Base-by-base conservation (phyloP, 2,113 vertebrate genomes). In the Poecile atricapillus region DNA sequence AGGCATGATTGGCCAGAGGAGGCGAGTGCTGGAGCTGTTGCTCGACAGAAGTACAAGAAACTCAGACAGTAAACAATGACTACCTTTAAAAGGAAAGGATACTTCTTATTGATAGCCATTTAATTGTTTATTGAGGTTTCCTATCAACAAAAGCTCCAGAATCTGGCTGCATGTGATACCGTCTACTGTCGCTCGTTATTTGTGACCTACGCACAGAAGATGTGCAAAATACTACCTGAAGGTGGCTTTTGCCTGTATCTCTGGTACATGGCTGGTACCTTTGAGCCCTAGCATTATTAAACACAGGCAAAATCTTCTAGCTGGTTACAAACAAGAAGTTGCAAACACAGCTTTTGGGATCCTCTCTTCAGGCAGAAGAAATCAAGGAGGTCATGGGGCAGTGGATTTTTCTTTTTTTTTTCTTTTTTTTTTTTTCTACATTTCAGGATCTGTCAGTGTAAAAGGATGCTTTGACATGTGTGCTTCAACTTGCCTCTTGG, bases 71-170 rank as follows among this genome's bases (percentile, higher is more conserved):
- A 74, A 92, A 56, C 64, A 74, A 18, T 17, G 50, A 28, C 68
- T 83, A 56, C 88, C 86, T 94, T 96, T 81, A 78, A 87, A 92
- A 92, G 60, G 64, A 44, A 75, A 84, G 78, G 44, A 64, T 81
- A 11, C 76, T 75, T 87, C 83, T 67, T 70, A 75, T 67, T 0
- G 0, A 69, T 75, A 76, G 41, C 52, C 8, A 0, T 77, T 80
- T 33, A 53, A 46, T 77, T 90, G 59, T 91, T 96, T 85, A n/a
- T 86, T 63, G 52, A 71, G 28, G 47, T 88, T 90, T 96, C 37
- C 86, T 82, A 14, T 89, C 84, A 90, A 92, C 74, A 86, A 25
- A 92, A 82, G 37, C 73, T 82, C 23, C 49, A 39, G 58, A 68
- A 49, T 78, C 69, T 63, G 71, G 52, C 63, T 78, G 76, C 68